phyloP scores from a whole-genome alignment of 2,113 vertebrate species.

The Anarrhichthys ocellatus region DNA sequence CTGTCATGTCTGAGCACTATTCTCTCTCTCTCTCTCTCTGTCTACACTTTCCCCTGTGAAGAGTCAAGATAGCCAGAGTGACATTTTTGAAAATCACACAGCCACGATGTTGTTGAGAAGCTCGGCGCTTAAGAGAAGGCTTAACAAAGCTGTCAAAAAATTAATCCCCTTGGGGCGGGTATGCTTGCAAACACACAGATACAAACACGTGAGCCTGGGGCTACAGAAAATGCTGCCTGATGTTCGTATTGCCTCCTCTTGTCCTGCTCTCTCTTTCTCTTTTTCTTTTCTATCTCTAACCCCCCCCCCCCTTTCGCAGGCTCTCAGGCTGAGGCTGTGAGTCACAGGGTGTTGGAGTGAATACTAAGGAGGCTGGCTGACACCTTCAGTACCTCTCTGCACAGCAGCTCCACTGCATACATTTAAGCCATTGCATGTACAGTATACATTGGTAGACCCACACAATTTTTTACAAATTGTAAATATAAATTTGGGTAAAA shows the following conservation, averaged over 20 bases:
- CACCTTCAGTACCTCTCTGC: constrained; percentile 73
- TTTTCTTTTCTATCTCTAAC: constrained; percentile 47
- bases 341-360: constrained; percentile 83
- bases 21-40: neutral
- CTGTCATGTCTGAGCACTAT: constrained; percentile 50
- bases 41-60: constrained; percentile 20
- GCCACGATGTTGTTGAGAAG: constrained; percentile 58
- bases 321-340: constrained; percentile 82
- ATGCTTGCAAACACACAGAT: constrained; percentile 68
- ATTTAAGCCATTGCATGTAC: constrained; percentile 52
- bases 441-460: constrained; percentile 56
- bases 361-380: constrained; percentile 83
- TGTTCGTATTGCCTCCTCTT: constrained; percentile 70
- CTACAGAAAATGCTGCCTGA: constrained; percentile 70
- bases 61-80: constrained; percentile 32
- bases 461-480: constrained; percentile 19
- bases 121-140: constrained; percentile 65
- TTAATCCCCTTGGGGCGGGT: constrained; percentile 71
- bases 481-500: constrained; percentile 2
- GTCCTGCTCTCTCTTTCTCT: constrained; percentile 51
- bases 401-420: constrained; percentile 59
- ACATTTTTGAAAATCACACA: constrained; percentile 65
- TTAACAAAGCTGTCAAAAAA: constrained; percentile 81
- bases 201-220: constrained; percentile 74
- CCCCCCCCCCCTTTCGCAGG: constrained; percentile 39